phyloP scores from a whole-genome alignment of 2,797 vertebrate species.

The Tarsius wallacei region DNA sequence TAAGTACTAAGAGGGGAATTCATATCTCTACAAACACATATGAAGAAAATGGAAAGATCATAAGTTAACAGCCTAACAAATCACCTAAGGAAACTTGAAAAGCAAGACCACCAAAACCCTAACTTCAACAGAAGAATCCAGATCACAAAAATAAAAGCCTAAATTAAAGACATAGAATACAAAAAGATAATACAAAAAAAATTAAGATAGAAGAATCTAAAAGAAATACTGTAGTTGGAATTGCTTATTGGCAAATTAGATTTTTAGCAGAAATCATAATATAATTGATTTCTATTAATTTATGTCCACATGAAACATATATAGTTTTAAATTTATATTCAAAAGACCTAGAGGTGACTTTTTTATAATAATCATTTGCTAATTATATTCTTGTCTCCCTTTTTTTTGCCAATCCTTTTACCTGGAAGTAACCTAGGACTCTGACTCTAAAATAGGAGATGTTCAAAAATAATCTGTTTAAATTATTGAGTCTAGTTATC shows the following conservation, averaged over 20 bases:
- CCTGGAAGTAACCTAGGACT: neutral
- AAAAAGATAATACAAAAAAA: neutral
- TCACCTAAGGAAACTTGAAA: no score
- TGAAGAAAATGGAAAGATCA: no score
- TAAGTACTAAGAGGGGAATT: no score
- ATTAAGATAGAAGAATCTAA: neutral
- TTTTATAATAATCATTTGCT: neutral
- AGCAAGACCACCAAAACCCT: no score
- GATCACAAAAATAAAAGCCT: no score
- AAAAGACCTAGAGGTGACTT: neutral
- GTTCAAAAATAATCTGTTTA: neutral
- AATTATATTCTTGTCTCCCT: neutral
- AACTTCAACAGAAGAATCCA: no score
- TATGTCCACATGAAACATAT: neutral
- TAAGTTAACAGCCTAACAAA: no score
- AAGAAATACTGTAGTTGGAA: neutral
- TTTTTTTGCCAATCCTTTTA: neutral
- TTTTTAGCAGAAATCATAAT: neutral
- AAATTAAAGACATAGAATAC: neutral
- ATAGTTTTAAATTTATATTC: neutral
- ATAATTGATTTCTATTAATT: neutral
- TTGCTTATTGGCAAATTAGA: neutral
- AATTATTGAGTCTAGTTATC: neutral
- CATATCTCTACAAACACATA: no score
- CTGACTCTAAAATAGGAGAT: neutral